Base-by-base conservation (phyloP, 1,140 invertebrate species). In the Maconellicoccus hirsutus region DNA sequence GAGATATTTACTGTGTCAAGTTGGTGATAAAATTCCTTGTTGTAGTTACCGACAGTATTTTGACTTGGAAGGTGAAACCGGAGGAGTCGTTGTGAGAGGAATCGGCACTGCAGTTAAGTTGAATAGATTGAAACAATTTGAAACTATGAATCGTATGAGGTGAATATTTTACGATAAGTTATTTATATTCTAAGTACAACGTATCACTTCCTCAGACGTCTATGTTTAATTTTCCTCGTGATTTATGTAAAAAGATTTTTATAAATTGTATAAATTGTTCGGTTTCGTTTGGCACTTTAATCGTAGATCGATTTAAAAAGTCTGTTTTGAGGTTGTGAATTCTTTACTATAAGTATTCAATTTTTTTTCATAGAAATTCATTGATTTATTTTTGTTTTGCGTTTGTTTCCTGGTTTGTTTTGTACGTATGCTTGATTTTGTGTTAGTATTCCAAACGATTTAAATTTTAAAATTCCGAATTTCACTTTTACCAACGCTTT, bases 31-130 rank as follows among this genome's bases (percentile, higher is more conserved):
- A n/a, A n/a, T n/a, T n/a, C n/a, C n/a, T n/a, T n/a, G n/a, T n/a
- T n/a, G n/a, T 76, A 89, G 88, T 0, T 98, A 98, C 79, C 86
- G 88, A 66, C 94, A 97, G 79, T 93, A 89, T 80, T 98, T 98
- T 81, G 96, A 98, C 81, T 79, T 98, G 63, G 96, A 98, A 81
- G 95, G 95, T 2, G 96, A 98, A 80, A 95, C 93, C 27, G 95
- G 95, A 0, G 94, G 98, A 70, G 94, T 98, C 6, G 89, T 88
- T 0, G 89, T 88, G 0, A 83, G 96, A 69, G 95, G 94, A 0
- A 92, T 96, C 73, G 94, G 93, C n/a, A 95, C 93, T 22, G 91
- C 91, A 10, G 92, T 92, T 0, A 90, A 87, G 0, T 80, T 93
- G 26, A 81, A 86, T 1, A 81, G 82, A 21, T 83, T 82, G 73